Conservation (phyloP, 2,113 vertebrate species). For the Nycticryphes semicollaris region DNA sequence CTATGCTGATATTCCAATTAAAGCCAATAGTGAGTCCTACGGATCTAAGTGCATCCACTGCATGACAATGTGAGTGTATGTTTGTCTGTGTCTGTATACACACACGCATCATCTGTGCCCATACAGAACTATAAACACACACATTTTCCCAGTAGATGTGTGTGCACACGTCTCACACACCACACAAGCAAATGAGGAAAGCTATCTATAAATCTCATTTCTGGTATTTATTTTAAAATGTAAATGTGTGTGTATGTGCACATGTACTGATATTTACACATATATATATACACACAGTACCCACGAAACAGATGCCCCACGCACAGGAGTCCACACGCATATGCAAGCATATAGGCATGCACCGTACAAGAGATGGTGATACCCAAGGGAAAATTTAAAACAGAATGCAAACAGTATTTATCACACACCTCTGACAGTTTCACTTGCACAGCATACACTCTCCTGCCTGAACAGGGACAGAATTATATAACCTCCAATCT, state of each 20-base stretch:
- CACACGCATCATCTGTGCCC: background rate
- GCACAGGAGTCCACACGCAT: constrained; percentile 6
- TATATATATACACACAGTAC: constrained; percentile 33
- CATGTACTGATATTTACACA: constrained; percentile 39
- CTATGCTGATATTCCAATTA: background rate
- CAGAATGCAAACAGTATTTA: background rate
- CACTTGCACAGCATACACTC: background rate
- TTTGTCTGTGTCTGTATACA: background rate
- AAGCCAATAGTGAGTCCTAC: background rate
- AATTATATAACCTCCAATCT: background rate
- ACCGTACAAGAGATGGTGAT: background rate
- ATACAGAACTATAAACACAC: constrained; percentile 19
- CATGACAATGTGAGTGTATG: background rate
- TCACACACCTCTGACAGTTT: background rate
- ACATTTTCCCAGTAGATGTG: background rate
- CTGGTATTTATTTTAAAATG: constrained; percentile 44
- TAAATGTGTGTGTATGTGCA: constrained; percentile 50
- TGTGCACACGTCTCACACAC: constrained; percentile 48
- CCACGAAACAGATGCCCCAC: constrained; percentile 51
- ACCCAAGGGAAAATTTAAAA: background rate
- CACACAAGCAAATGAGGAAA: background rate
- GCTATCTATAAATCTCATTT: constrained; percentile 17
- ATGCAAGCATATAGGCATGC: background rate
- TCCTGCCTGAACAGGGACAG: background rate
- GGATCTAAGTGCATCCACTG: background rate